These are phyloP conservation scores for Pseudomyrmex dendroicus DNA, from an alignment of 1,140 invertebrate species.

Conservation along the genomic window DNA sequence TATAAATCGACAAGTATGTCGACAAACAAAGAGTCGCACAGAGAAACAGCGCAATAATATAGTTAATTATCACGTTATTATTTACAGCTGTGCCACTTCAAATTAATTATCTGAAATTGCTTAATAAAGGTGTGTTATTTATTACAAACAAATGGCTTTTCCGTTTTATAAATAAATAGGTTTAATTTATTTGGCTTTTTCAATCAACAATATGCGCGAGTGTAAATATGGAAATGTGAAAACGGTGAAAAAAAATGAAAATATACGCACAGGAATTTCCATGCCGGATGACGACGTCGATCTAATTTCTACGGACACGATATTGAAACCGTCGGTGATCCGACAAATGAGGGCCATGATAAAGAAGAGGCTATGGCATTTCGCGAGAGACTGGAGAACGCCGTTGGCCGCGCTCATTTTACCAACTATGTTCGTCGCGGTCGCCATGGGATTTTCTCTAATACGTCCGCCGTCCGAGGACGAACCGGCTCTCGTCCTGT, in stretches of 20 bases:
- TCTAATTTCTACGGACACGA: constrained; percentile 76
- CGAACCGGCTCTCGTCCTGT: constrained; percentile 85
- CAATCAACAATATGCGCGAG: neutral
- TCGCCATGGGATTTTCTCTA: constrained; percentile 89
- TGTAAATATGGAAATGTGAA: no score
- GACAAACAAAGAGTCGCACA: neutral
- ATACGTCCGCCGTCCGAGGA: constrained; percentile 88
- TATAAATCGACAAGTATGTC: neutral
- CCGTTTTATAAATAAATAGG: neutral
- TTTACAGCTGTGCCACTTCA: neutral
- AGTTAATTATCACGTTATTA: neutral
- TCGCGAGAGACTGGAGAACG: constrained; percentile 87
- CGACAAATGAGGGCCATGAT: constrained; percentile 83
- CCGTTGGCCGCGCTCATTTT: constrained; percentile 87
- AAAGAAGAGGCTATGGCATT: constrained; percentile 87
- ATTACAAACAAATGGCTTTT: constrained; percentile 23
- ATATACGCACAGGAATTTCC: constrained; percentile 64
- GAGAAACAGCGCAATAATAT: neutral
- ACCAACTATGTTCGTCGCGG: constrained; percentile 87
- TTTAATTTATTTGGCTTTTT: neutral
- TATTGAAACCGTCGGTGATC: constrained; percentile 72
- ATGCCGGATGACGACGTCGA: constrained; percentile 80
- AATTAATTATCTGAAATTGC: neutral
- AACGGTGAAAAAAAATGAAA: neutral
- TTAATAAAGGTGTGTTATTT: neutral